A percentile compares a stretch with the other conserved stretches of the same genome.
phyloP scores from a whole-genome alignment of 1,140 invertebrate genomes.

The Radopholus similis region DNA sequence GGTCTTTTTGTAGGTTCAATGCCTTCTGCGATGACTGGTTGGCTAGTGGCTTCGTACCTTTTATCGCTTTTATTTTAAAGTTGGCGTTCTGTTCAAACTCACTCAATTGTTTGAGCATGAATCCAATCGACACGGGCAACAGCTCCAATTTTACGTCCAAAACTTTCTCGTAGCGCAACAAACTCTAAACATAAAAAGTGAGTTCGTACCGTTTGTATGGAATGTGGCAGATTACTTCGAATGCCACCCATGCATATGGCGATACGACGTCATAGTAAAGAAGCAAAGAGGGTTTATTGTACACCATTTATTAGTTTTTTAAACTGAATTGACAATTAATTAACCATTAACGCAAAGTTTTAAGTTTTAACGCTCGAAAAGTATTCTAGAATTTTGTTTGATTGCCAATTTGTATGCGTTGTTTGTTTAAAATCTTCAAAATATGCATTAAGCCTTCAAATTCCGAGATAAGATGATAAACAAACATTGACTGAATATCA shows the following conservation, averaged over 20 bases:
- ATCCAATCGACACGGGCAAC: conserved; percentile 3
- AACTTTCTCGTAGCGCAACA: neutral
- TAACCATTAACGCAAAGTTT: too few relatives aligned
- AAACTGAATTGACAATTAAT: too few relatives aligned
- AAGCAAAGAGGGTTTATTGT: neutral
- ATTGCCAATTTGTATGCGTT: too few relatives aligned
- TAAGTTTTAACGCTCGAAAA: too few relatives aligned
- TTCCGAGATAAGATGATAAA: too few relatives aligned
- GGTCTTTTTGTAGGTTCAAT: neutral
- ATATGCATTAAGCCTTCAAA: too few relatives aligned
- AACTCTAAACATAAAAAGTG: neutral
- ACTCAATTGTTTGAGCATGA: neutral
- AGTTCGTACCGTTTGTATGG: neutral
- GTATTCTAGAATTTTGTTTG: too few relatives aligned
- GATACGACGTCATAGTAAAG: conserved; percentile 7
- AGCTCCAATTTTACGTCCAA: conserved; percentile 4
- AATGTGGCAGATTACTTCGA: neutral
- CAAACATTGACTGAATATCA: too few relatives aligned
- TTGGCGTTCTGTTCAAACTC: neutral
- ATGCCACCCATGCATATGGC: conserved; percentile 11
- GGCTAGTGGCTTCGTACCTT: neutral
- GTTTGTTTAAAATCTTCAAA: too few relatives aligned
- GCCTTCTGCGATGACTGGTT: neutral
- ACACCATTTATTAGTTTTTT: too few relatives aligned
- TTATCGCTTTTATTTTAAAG: neutral